A percentile compares a stretch with the other conserved stretches of the same genome.
Conservation (phyloP, 1,140 invertebrate genomes). For the Leptestheria dahalacensis region DNA sequence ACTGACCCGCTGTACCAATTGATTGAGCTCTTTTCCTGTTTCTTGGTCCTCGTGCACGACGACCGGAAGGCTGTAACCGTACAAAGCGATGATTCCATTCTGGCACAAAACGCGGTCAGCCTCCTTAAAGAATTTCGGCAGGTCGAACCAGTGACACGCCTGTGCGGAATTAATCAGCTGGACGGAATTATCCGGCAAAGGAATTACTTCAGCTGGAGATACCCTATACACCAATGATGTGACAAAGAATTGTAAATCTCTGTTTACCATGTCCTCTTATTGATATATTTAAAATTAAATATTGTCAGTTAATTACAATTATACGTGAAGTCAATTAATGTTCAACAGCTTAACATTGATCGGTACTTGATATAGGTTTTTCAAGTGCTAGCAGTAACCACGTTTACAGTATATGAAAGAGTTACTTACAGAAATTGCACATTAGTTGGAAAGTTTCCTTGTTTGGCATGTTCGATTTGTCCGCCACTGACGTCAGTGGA, state of each 20-base stretch:
- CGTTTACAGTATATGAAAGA: too few species aligned
- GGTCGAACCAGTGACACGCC: conserved; percentile 35
- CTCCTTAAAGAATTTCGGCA: conserved; percentile 32
- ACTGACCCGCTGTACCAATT: conserved; percentile 18
- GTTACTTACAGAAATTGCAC: conserved; percentile 18
- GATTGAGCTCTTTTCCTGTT: conserved; percentile 13
- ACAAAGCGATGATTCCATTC: conserved; percentile 30
- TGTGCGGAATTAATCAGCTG: conserved; percentile 30
- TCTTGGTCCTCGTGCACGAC: conserved; percentile 3
- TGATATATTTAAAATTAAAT: too few species aligned
- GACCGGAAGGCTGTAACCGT: conserved; percentile 24
- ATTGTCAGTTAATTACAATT: too few species aligned
- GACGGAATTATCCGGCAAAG: conserved; percentile 23
- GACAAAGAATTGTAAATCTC: too few species aligned
- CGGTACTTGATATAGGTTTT: too few species aligned
- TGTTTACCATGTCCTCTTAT: too few species aligned
- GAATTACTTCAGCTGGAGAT: conserved; percentile 26
- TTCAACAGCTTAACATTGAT: too few species aligned
- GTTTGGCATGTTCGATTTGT: conserved; percentile 27
- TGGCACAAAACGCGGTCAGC: conserved; percentile 28
- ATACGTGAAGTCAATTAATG: too few species aligned
- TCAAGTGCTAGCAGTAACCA: too few species aligned
- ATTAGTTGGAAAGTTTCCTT: conserved; percentile 21
- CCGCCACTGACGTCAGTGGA: conserved; percentile 29
- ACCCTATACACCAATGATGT: too few species aligned